phyloP scores from a whole-genome alignment of 2,888 invertebrate genomes.

The Dasysyrphus albostriatus region DNA sequence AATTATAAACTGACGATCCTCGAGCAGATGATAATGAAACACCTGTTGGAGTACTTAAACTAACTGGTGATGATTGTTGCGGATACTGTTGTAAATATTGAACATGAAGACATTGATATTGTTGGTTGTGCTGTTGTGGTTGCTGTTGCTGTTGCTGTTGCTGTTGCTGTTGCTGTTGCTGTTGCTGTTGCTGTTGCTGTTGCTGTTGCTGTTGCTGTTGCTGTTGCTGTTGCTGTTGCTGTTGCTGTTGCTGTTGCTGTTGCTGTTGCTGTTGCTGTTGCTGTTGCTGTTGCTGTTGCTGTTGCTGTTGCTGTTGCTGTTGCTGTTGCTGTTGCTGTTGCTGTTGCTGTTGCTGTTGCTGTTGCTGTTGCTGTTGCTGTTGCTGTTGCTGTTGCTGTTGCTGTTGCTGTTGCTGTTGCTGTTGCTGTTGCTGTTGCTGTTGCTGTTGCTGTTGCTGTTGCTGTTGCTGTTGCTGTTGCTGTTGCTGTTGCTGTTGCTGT shows the following conservation, averaged over 20 bases:
- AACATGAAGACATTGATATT: constrained; percentile 46
- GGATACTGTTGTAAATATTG: constrained; percentile 63
- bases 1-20: constrained; percentile 82
- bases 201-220: neutral
- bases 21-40: constrained; percentile 78
- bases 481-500: neutral
- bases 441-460: constrained; percentile 30
- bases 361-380: constrained; percentile 2
- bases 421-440: constrained; percentile 14
- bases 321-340: constrained; percentile 10
- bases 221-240: neutral
- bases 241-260: neutral
- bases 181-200: neutral
- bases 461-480: constrained; percentile 16
- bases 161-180: neutral
- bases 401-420: constrained; percentile 15
- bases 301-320: neutral
- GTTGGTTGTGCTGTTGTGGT: neutral
- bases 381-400: constrained; percentile 19
- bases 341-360: constrained; percentile 5
- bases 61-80: constrained; percentile 75
- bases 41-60: constrained; percentile 80
- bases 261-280: neutral
- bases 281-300: neutral
- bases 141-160: constrained; percentile 15